Conservation (phyloP, 1,140 invertebrate genomes). For the Papilio aristodemus region DNA sequence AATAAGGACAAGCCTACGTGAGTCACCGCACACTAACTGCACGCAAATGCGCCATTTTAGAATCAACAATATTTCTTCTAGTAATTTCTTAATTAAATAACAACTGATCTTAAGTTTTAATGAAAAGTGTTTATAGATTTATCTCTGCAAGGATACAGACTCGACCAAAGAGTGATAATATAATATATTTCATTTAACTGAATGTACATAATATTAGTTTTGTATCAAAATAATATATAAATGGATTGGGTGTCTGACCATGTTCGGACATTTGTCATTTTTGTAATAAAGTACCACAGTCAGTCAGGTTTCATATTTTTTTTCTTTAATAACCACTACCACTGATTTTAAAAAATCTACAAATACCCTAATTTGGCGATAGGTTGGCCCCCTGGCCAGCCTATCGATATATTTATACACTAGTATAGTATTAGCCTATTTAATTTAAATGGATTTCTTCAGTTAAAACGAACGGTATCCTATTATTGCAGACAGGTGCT, state of each 20-base stretch:
- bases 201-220: not conserved
- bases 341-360: too few species aligned
- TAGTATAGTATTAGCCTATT: not conserved
- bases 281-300: too few species aligned
- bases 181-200: not conserved
- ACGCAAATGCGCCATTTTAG: not conserved
- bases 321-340: too few species aligned
- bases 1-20: conserved; percentile 14
- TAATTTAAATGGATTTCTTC: not conserved
- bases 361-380: too few species aligned
- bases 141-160: not conserved
- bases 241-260: too few species aligned
- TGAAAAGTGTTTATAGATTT: not conserved
- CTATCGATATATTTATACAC: not conserved
- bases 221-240: not conserved
- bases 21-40: conserved; percentile 1
- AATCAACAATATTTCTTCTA: conserved; percentile 4
- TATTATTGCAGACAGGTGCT: not conserved
- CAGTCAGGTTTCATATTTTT: too few species aligned
- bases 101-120: not conserved
- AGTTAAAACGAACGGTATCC: not conserved
- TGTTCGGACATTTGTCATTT: too few species aligned
- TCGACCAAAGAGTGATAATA: not conserved
- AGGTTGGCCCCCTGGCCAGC: too few species aligned
- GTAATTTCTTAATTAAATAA: conserved; percentile 7